Base-by-base conservation (phyloP, 2,888 invertebrate genomes). In the Sminthurinus aureus region DNA sequence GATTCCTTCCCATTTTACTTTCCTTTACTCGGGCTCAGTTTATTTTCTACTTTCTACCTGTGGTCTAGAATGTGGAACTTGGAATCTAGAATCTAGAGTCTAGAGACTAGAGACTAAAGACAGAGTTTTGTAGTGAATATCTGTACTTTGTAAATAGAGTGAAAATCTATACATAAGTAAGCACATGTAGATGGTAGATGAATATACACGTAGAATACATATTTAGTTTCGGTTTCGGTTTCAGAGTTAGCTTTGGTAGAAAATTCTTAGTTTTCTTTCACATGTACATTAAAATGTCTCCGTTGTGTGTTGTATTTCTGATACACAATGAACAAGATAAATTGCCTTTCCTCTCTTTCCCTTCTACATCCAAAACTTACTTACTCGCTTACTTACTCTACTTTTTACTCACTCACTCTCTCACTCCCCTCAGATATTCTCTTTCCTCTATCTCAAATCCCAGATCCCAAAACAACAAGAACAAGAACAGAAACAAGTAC, bases 271-370 rank as follows among this genome's bases (percentile, higher is more conserved):
- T 67, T 76, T 50, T 18, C 76, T 82, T 13, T 79, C 75, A 71
- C 74, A 11, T 38, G 52, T 79, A 38, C 64, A 83, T 83, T 79
- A 79, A 83, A 83, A 83, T 83, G 83, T 79, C 79, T 79, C 83
- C 79, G 74, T 83, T 83, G 83, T 83, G 75, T 74, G 79, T 81
- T 81, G 58, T 67, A 75, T 67, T 81, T 84, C 79, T 84, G 77
- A 81, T 84, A 84, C 81, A 84, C 81, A 84, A 84, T 81, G 84
- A 84, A 81, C 64, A 84, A 84, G 84, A 84, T 78, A 81, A 84
- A 84, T 84, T 81, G 78, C 78, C 76, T 77, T 81, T 69, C 76
- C 58, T 80, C 79, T 67, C 51, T 67, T 50, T 75, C 76, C 51
- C 2, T 64, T 66, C 38, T 38, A 38, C 38, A 38, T 38, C 38